Conservation (phyloP, 2,113 vertebrate genomes). For the Epinephelus cyanopodus region DNA sequence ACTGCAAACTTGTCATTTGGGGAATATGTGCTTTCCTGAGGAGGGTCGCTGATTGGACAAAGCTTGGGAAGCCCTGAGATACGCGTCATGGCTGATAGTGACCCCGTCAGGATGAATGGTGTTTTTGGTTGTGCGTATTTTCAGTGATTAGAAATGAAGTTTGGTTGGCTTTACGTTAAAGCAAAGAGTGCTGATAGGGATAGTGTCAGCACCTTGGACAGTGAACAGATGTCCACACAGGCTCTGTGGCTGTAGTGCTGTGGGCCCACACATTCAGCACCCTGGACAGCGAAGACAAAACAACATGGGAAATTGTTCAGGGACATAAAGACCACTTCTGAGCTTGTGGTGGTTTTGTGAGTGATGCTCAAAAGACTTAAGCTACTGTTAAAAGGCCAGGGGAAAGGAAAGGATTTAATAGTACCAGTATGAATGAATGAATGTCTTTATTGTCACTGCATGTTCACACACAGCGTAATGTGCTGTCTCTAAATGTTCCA, state of each 20-base stretch:
- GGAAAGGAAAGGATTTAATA: not conserved
- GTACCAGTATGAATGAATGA: too few species aligned
- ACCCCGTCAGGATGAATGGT: slow-evolving; percentile 19
- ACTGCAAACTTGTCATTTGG: not conserved
- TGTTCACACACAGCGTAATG: too few species aligned
- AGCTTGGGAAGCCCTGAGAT: not conserved
- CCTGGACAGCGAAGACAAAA: slow-evolving; percentile 27
- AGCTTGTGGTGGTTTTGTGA: not conserved
- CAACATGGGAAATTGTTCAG: not conserved
- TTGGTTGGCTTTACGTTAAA: not conserved
- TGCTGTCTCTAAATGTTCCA: too few species aligned
- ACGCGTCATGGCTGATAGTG: slow-evolving; percentile 14
- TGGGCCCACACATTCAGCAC: slow-evolving; percentile 41
- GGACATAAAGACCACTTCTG: not conserved
- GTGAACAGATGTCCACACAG: not conserved
- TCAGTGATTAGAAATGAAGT: too few species aligned
- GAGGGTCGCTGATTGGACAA: slow-evolving; percentile 21
- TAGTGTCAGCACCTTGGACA: slow-evolving; percentile 48
- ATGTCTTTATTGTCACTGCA: too few species aligned
- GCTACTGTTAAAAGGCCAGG: not conserved
- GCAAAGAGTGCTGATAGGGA: fast-evolving
- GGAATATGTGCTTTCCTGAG: slow-evolving; percentile 1
- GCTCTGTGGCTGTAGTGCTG: too few species aligned
- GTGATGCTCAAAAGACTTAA: not conserved
- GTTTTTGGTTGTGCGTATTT: slow-evolving; percentile 8